Conservation (phyloP, 2,888 invertebrate genomes). For the Lysandra coridon region DNA sequence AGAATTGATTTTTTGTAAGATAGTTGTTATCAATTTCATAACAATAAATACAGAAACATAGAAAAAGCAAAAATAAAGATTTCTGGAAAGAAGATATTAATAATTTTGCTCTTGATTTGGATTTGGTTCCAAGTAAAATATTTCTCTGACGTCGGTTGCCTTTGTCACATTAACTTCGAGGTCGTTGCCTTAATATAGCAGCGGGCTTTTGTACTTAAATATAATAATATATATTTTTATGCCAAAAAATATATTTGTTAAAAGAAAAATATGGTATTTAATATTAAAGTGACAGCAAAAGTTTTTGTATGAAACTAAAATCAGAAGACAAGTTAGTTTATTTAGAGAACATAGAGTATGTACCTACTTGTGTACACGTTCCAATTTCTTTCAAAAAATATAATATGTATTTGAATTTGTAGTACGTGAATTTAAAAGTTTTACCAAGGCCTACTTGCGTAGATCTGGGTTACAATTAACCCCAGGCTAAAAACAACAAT, state of each 20-base stretch:
- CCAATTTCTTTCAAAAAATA: neutral
- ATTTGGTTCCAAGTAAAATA: neutral
- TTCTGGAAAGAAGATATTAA: neutral
- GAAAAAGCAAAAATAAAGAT: neutral
- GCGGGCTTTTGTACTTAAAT: neutral
- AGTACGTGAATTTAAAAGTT: neutral
- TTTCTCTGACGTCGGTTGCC: neutral
- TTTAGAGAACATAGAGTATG: neutral
- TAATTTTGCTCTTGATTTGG: neutral
- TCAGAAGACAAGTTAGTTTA: too few species aligned
- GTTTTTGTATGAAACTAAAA: neutral
- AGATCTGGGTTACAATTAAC: too few species aligned
- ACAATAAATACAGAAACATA: neutral
- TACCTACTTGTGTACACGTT: neutral
- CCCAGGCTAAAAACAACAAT: too few species aligned
- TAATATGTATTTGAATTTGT: neutral
- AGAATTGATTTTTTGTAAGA: too few species aligned
- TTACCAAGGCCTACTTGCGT: neutral
- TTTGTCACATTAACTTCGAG: slow-evolving; percentile 18
- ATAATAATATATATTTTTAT: neutral
- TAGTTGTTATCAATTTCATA: too few species aligned
- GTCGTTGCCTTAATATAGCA: neutral
- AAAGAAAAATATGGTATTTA: neutral
- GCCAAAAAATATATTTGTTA: neutral
- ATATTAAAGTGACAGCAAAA: neutral